phyloP scores from a whole-genome alignment of 2,888 invertebrate genomes.

The Eulithis prunata region DNA sequence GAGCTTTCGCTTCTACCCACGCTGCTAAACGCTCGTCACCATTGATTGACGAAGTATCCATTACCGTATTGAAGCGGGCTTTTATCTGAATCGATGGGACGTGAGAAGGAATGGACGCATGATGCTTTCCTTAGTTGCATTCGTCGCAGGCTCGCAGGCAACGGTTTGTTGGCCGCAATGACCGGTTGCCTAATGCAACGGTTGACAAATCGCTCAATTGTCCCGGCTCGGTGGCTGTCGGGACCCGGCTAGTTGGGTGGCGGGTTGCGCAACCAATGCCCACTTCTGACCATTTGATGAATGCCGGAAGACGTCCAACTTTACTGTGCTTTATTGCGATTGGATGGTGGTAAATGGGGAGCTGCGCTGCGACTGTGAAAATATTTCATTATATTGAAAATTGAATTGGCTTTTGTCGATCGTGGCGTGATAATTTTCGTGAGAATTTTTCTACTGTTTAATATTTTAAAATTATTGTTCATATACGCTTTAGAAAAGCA shows the following conservation, averaged over 20 bases:
- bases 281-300: slow-evolving; percentile 65
- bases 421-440: slow-evolving; percentile 41
- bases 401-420: slow-evolving; percentile 50
- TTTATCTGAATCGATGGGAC: slow-evolving; percentile 62
- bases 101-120: slow-evolving; percentile 62
- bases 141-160: slow-evolving; percentile 47
- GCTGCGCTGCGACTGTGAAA: slow-evolving; percentile 55
- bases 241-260: slow-evolving; percentile 70
- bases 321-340: slow-evolving; percentile 76
- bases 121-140: slow-evolving; percentile 39
- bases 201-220: slow-evolving; percentile 84
- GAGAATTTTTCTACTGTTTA: slow-evolving; percentile 25
- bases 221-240: slow-evolving; percentile 65
- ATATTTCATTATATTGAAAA: slow-evolving; percentile 53
- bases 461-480: slow-evolving; percentile 5
- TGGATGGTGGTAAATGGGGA: slow-evolving; percentile 66
- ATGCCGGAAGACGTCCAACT: slow-evolving; percentile 78
- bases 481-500: neutral
- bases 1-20: slow-evolving; percentile 71
- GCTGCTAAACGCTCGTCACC: slow-evolving; percentile 65
- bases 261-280: slow-evolving; percentile 68
- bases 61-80: slow-evolving; percentile 63
- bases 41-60: slow-evolving; percentile 71
- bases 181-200: slow-evolving; percentile 73
- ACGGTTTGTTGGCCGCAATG: slow-evolving; percentile 61